Base-by-base conservation (phyloP, 2,113 vertebrate genomes). In the Calypte anna region DNA sequence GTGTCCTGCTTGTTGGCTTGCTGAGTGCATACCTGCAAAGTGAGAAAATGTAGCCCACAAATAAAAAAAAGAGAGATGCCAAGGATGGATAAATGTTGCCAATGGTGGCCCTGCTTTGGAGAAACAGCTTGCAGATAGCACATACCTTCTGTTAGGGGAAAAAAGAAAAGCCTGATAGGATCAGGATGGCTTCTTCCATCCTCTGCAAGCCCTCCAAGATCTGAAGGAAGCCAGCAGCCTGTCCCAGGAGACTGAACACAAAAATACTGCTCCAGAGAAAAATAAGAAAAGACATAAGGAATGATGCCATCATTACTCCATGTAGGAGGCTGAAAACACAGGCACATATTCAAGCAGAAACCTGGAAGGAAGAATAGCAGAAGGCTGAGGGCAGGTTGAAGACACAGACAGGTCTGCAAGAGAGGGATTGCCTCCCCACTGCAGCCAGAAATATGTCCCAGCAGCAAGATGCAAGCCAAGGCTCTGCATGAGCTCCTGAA, bases 141-240 rank as follows among this genome's bases (percentile, higher is more conserved):
- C 44, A 57, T 11, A 7, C 53, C 44, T 87, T 84, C 84, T 43
- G 5, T 27, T 17, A 23, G 7, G 7, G 3, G 5, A 0, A 31
- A 33, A 59, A 40, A 8, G 1, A 79, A 81, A 75, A 82, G 17
- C 12, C 8, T 48, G 68, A 64, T 36, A 70, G 21, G 3, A 95
- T n/a, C 46, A 81, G 83, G 91, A 86, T 31, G 33, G 31, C 17
- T 88, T 58, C 51, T 61, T 91, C 72, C 33, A 88, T 21, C 28
- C 22, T 81, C 36, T 86, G 64, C 80, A 46, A 77, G 63, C 43
- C 90, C 77, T 91, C 81, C 36, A 69, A 46, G 22, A 62, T 40
- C 51, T 69, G 59, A 86, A 88, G 51, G 50, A 79, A 80, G 59
- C 90, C 90, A 40, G 38, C 80, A 91, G 88, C 25, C 64, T 66